These are phyloP conservation scores for Percopsis omiscomaycus DNA, from an alignment of 2,797 vertebrate genomes.

Conservation along the genomic window DNA sequence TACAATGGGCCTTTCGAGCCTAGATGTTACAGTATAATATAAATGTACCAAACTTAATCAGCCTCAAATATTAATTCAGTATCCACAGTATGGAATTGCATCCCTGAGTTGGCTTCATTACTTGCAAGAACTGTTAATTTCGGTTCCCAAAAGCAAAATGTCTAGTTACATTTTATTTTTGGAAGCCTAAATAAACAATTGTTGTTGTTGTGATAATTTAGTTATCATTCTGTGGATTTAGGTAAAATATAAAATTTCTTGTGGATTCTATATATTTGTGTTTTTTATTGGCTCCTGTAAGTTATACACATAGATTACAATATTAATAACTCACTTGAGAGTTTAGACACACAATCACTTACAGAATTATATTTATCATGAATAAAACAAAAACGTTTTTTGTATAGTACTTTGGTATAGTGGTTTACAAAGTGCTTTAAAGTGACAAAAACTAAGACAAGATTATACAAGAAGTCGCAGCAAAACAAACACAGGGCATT, in stretches of 20 bases:
- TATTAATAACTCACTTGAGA: neutral
- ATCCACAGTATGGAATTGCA: slow-evolving; percentile 26
- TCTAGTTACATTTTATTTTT: too few relatives aligned
- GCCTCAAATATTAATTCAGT: too few relatives aligned
- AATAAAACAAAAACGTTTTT: too few relatives aligned
- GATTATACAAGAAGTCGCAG: too few relatives aligned
- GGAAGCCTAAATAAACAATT: too few relatives aligned
- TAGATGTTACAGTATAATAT: slow-evolving; percentile 11
- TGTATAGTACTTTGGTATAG: too few relatives aligned
- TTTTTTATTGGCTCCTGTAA: neutral
- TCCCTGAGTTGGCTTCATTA: slow-evolving; percentile 30
- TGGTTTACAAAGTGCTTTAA: too few relatives aligned
- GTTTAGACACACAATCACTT: slow-evolving; percentile 29
- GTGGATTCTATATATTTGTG: too few relatives aligned
- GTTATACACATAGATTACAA: slow-evolving; percentile 5
- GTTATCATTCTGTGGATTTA: neutral
- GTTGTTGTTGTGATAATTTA: too few relatives aligned
- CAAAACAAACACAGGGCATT: too few relatives aligned
- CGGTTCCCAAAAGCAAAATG: slow-evolving; percentile 35
- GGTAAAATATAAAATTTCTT: too few relatives aligned
- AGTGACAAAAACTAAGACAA: too few relatives aligned
- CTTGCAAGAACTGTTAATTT: slow-evolving; percentile 5
- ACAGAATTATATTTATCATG: neutral
- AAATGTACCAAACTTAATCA: slow-evolving; percentile 28
- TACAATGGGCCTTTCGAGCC: neutral